A percentile compares a stretch with the other conserved stretches of the same genome.
phyloP scores from a whole-genome alignment of 92 coral and sea anemone species.

The Isaurus tuberculatus region DNA sequence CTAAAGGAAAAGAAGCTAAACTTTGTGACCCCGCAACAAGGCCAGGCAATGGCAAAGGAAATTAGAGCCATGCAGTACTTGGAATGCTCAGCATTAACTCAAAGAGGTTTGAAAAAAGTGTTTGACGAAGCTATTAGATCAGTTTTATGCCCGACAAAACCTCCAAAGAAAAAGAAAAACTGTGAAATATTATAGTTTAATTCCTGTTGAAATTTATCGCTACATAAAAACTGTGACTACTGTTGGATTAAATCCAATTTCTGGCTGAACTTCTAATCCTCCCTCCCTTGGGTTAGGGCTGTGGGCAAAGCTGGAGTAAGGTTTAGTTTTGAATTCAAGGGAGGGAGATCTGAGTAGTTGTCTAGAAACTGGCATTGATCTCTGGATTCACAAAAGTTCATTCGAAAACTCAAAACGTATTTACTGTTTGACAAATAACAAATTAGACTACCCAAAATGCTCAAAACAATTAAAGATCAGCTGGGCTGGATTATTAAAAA shows the following conservation, averaged over 20 bases:
- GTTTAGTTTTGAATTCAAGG: no score
- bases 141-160: conserved; percentile 61
- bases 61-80: conserved; percentile 65
- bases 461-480: neutral
- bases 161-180: conserved; percentile 55
- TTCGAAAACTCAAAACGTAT: neutral
- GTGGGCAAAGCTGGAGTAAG: no score
- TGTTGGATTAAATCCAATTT: neutral
- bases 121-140: conserved; percentile 75
- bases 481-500: neutral
- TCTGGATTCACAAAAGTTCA: neutral
- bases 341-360: no score
- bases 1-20: conserved; percentile 66
- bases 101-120: conserved; percentile 66
- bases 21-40: conserved; percentile 55
- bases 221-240: neutral
- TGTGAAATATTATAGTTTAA: conserved; percentile 51
- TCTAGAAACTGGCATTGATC: no score
- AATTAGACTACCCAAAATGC: neutral
- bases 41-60: conserved; percentile 65
- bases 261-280: no score
- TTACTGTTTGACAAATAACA: neutral
- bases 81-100: conserved; percentile 73
- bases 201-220: neutral
- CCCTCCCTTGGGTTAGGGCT: neutral